Evolutionary conservation across 2,888 invertebrate species (phyloP).

Genomic region (Empis stercorea): DNA sequence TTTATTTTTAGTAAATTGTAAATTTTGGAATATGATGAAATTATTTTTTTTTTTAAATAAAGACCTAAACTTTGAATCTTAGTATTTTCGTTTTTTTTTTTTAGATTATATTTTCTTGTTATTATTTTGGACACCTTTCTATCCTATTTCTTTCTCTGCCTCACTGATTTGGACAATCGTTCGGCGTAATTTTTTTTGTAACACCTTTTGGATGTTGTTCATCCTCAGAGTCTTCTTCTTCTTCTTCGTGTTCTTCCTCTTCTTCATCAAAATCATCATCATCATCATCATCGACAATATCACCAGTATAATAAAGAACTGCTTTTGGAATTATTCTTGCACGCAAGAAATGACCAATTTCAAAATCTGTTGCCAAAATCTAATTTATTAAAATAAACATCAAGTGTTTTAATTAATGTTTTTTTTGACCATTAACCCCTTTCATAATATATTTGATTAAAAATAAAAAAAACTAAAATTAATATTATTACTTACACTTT

Average conservation of each 20-base stretch:
- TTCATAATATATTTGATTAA: too few relatives aligned
- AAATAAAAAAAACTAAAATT: too few relatives aligned
- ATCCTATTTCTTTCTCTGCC: background rate
- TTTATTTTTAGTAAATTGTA: too few relatives aligned
- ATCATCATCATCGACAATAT: constrained; percentile 66
- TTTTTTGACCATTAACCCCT: background rate
- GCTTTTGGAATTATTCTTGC: constrained; percentile 96
- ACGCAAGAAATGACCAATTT: constrained; percentile 95
- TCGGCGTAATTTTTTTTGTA: constrained; percentile 33
- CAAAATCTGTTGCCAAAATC: constrained; percentile 86
- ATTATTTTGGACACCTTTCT: background rate
- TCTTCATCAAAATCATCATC: constrained; percentile 49
- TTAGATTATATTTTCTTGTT: background rate
- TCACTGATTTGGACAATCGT: constrained; percentile 61
- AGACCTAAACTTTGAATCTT: background rate
- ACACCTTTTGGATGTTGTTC: constrained; percentile 2
- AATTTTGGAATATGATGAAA: too few relatives aligned
- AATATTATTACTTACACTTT: constrained; percentile 28
- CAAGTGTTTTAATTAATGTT: background rate
- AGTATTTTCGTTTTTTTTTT: background rate
- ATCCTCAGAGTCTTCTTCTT: constrained; percentile 38
- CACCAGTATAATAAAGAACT: constrained; percentile 92
- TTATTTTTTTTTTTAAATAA: too few relatives aligned
- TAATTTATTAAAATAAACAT: constrained; percentile 8
- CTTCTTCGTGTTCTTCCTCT: constrained; percentile 43